These are phyloP conservation scores for Malurus elegans DNA, from an alignment of 2,113 vertebrate species.

Conservation along the genomic window DNA sequence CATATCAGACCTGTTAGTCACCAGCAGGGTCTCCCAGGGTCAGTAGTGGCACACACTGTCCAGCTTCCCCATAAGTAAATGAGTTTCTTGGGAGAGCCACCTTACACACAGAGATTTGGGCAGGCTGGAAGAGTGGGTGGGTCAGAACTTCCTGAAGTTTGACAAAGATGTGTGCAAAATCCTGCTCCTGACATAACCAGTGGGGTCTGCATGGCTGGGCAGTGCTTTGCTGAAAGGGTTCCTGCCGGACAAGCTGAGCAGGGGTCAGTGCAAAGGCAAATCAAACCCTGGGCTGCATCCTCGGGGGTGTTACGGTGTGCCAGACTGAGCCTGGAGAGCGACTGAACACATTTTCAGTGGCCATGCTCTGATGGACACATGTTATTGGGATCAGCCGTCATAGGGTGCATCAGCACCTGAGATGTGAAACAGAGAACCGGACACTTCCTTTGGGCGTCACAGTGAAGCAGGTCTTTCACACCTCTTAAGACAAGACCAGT, in stretches of 20 bases:
- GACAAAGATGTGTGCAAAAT: background rate
- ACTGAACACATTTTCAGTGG: background rate
- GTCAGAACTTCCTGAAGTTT: background rate
- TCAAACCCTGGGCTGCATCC: background rate
- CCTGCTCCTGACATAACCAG: too few relatives aligned
- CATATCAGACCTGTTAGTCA: background rate
- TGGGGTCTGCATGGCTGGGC: too few relatives aligned
- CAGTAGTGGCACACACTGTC: background rate
- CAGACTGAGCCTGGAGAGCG: background rate
- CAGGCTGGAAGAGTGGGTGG: background rate
- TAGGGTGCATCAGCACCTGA: background rate
- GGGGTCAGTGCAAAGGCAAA: background rate
- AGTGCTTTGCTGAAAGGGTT: background rate
- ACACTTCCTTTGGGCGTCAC: background rate
- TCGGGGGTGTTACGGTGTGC: accelerated
- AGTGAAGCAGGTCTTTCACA: background rate
- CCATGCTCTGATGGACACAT: background rate
- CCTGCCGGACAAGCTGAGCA: background rate
- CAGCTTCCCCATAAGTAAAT: background rate
- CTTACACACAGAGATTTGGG: background rate
- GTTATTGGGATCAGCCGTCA: background rate
- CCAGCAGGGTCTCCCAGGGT: background rate
- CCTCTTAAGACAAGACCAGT: background rate
- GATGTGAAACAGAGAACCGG: background rate
- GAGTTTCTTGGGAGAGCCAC: background rate